These are phyloP conservation scores for Pelodiscus sinensis DNA, from an alignment of 2,113 vertebrate species.

Conservation along the genomic window DNA sequence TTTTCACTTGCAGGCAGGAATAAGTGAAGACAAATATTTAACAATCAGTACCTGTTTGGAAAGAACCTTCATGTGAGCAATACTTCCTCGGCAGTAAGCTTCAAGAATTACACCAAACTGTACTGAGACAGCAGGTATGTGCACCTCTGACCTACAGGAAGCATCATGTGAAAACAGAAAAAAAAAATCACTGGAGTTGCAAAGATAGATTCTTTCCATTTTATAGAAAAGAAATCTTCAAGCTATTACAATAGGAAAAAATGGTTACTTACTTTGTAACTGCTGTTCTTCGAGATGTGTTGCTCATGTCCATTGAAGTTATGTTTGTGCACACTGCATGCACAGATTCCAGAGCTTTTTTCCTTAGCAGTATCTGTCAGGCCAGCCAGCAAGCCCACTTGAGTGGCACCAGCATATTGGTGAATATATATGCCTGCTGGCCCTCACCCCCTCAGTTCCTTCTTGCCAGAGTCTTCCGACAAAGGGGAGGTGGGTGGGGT, in stretches of 20 bases:
- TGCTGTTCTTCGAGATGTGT: too few species aligned
- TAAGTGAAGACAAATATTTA: neutral
- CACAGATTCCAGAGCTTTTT: too few species aligned
- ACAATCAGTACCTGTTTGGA: conserved; percentile 89
- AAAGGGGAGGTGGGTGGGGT: too few species aligned
- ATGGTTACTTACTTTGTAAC: too few species aligned
- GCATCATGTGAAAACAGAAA: neutral
- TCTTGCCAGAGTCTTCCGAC: too few species aligned
- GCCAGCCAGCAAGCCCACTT: too few species aligned
- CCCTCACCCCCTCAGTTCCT: too few species aligned
- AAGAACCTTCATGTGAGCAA: conserved; percentile 97
- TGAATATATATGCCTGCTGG: too few species aligned
- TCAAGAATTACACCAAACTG: conserved; percentile 96
- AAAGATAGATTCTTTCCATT: neutral
- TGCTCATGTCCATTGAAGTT: too few species aligned
- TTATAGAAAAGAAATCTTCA: neutral
- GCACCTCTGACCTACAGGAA: conserved; percentile 90
- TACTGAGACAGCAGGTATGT: conserved; percentile 91
- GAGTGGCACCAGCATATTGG: too few species aligned
- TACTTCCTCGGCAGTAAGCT: conserved; percentile 94
- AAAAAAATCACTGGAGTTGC: neutral
- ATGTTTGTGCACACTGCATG: too few species aligned
- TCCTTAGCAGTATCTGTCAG: too few species aligned
- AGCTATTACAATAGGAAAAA: neutral
- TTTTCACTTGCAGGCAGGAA: neutral